phyloP scores from a whole-genome alignment of 2,113 vertebrate species.

The Acrocephalus arundinaceus region DNA sequence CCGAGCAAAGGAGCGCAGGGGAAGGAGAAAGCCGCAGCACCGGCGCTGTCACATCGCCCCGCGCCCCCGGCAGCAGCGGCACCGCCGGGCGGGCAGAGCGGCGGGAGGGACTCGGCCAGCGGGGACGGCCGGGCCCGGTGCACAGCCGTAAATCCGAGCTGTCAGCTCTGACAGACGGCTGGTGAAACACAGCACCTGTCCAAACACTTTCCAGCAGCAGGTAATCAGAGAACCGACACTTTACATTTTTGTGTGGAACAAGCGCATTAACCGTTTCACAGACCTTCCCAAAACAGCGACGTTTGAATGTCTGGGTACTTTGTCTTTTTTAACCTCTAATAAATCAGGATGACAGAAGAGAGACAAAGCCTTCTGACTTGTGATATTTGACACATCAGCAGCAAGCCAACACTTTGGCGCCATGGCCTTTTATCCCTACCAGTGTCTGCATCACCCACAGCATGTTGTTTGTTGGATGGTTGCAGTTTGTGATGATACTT shows the following conservation, averaged over 20 bases:
- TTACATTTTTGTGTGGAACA: conserved; percentile 56
- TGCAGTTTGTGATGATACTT: not conserved
- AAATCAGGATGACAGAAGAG: conserved; percentile 56
- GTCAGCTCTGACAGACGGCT: conserved; percentile 39
- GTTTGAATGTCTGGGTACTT: not conserved
- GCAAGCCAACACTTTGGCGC: not conserved
- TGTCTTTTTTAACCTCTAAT: conserved; percentile 54
- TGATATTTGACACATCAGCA: conserved; percentile 3
- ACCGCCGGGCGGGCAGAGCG: not conserved
- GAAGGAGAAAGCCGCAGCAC: accelerated
- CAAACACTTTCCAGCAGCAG: conserved; percentile 56
- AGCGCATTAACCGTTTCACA: conserved; percentile 44
- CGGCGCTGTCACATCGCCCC: not conserved
- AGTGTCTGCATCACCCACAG: not conserved
- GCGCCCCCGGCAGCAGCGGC: not conserved
- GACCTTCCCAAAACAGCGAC: conserved; percentile 1
- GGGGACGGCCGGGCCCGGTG: not conserved
- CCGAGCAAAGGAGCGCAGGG: accelerated
- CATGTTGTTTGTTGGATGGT: not conserved
- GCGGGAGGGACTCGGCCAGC: not conserved
- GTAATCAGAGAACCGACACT: conserved; percentile 44
- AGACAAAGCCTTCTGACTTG: conserved; percentile 6
- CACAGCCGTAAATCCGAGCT: conserved; percentile 32
- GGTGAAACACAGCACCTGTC: conserved; percentile 38
- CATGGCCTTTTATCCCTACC: not conserved